Base-by-base conservation (phyloP, 1,140 invertebrate genomes). In the Samia ricini region DNA sequence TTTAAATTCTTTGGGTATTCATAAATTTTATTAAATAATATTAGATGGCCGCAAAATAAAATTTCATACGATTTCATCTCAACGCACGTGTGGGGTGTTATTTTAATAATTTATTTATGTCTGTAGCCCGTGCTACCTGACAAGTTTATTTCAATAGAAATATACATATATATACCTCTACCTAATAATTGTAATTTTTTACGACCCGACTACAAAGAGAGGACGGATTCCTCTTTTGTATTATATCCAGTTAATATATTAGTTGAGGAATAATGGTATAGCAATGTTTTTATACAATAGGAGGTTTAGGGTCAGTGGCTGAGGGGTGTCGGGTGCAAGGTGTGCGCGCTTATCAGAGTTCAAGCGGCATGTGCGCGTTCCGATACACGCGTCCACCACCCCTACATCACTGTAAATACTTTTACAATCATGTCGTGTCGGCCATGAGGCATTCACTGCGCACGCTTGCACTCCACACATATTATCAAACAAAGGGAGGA, bases 291-390 rank as follows among this genome's bases (percentile, higher is more conserved):
- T 24, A 50, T 8, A 81, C 77, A 81, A 76, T 74, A 70, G 74
- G 77, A 83, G 71, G 76, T 60, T 71, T 68, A 67, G 84, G 86
- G 81, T 84, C 81, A 80, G 72, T 76, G 66, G 61, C 72, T 71
- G 82, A 77, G 74, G 87, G 81, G 82, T 78, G 78, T 63, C 70
- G 29, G 58, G 71, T 80, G 81, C 83, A 87, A 88, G 85, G 85
- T 88, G 86, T 86, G 74, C 68, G 69, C 81, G 77, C 72, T 89
- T 88, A 22, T 88, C 85, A 88, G 72, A 68, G 83, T 82, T 70
- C 70, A 56, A 62, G 64, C 68, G 64, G 76, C 82, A 83, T 86
- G 82, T 85, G 83, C 83, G 76, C 69, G 86, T 85, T 84, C 86
- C 86, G 71, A 80, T 71, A 85, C 81, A 84, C 79, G 78, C 79